Base-by-base conservation (phyloP, 2,113 vertebrate genomes). In the Tachycineta bicolor region DNA sequence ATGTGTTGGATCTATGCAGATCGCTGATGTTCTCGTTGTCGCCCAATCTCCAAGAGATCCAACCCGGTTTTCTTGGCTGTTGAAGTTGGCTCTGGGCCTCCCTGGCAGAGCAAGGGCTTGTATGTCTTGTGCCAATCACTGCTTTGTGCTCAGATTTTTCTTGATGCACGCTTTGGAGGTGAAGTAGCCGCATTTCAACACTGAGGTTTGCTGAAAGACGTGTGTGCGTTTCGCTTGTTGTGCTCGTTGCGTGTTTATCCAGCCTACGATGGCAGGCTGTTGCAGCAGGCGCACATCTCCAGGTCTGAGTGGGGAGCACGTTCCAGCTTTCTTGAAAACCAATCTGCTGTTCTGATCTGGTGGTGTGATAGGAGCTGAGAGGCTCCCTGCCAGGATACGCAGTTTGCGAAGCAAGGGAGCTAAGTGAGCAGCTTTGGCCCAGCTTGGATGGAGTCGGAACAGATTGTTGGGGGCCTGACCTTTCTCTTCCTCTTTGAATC, bases 161-260 rank as follows among this genome's bases (percentile, higher is more conserved):
- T 58, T 76, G 62, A 92, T 95, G 56, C 74, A 58, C 60, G 1
- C 90, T 91, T 97, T 96, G 87, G 89, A 91, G 92, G 77, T 87
- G 87, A 91, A 96, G 79, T 93, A 95, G 92, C 59, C 50, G 26
- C 92, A 90, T 97, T 95, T 94, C 93, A 87, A 74, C 78, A 89
- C 10, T 78, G 88, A 93, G 93, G 65, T 85, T 85, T 1, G 52
- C 73, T 96, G 96, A 96, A 95, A 95, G 96, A 93, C 89, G 60
- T 41, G 93, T 95, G 58, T 87, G 34, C 1, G 0, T 86, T 91
- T 86, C 5, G 2, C 73, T 74, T 75, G 55, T 60, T 43, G 34
- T 29, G 64, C 73, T 94, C 9, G 1, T 67, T 75, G 34, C 1
- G 0, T 90, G 44, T 93, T 95, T 90, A 86, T 56, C 10, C 79